Evolutionary conservation across 1,140 invertebrate species (phyloP), one percentile per base, ranked within the genome.

Genomic region (Hyles euphorbiae): DNA sequence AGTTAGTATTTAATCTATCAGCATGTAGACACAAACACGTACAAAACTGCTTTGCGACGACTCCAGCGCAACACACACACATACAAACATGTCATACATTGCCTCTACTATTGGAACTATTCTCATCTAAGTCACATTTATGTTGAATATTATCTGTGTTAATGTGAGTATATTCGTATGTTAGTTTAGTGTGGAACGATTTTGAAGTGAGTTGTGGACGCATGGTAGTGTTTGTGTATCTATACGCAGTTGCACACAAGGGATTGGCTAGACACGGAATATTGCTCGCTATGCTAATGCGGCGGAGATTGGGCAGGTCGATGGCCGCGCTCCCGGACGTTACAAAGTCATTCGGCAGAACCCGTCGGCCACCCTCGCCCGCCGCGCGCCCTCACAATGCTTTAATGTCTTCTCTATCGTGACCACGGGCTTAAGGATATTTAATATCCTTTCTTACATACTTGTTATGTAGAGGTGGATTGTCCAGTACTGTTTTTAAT

Each of bases 241-340:
- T 64, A 53, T 54, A 72, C 65, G 61, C 36, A 40, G 36, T 40
- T 8, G 36, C 72, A 69, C 69, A 68, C 70, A 61, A 48, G 60
- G 61, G 59, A 53, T 60, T 58, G 65, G 58, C 61, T 81, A 79
- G 72, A 85, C 74, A 81, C 75, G 73, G 8, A 81, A 86, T 86
- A 87, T 86, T 83, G 81, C 81, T 84, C 73, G 89, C 86, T 86
- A 89, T 89, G 89, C 89, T 89, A 90, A 90, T 89, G 89, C 87
- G 82, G 75, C 82, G 78, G 85, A 90, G 89, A 90, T 89, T 89
- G 89, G 88, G 83, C 84, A 89, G 87, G 88, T 90, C 87, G 80
- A 82, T 89, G 89, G 76, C 88, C 89, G 81, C 87, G 77, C 85
- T 84, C 85, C 83, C 84, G 88, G 87, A 88, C 88, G 87, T 83